Evolutionary conservation across 2,888 invertebrate species (phyloP).

Genomic region (Spatulosminthurus flaviceps): DNA sequence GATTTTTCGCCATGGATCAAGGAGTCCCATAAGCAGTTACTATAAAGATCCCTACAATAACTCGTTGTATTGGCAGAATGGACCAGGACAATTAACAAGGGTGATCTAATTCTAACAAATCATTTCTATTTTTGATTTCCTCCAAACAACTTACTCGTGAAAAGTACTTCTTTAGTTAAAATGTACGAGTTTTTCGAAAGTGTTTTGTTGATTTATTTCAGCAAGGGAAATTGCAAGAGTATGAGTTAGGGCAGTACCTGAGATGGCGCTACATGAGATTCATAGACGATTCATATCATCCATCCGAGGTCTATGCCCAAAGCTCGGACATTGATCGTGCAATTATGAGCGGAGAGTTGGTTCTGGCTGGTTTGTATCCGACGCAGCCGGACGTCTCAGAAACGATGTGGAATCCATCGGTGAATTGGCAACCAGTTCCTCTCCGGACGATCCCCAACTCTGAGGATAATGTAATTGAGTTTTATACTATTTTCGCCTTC

Average conservation of each 20-base stretch:
- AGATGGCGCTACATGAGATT: slow-evolving; percentile 75
- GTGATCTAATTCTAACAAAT: no score
- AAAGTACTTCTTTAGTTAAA: no score
- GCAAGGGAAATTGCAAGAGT: slow-evolving; percentile 66
- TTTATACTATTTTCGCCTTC: no score
- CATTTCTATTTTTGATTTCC: no score
- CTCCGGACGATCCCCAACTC: slow-evolving; percentile 49
- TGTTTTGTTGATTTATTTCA: slow-evolving; percentile 47
- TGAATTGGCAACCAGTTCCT: slow-evolving; percentile 59
- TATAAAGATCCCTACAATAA: slow-evolving; percentile 79
- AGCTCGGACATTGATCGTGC: slow-evolving; percentile 87
- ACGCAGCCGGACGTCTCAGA: slow-evolving; percentile 66
- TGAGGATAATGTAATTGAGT: slow-evolving; percentile 53
- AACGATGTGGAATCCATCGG: slow-evolving; percentile 73
- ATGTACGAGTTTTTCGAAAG: background rate
- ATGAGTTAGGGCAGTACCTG: slow-evolving; percentile 77
- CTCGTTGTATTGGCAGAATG: slow-evolving; percentile 79
- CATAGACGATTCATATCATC: slow-evolving; percentile 64
- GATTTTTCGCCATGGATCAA: slow-evolving; percentile 84
- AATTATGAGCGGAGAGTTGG: slow-evolving; percentile 83
- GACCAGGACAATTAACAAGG: slow-evolving; percentile 81
- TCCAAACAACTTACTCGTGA: no score
- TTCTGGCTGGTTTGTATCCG: slow-evolving; percentile 81
- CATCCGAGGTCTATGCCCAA: slow-evolving; percentile 67
- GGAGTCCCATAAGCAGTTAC: slow-evolving; percentile 79